A percentile compares a stretch with the other conserved stretches of the same genome.
phyloP scores from a whole-genome alignment of 2,113 vertebrate species.

The Lipophrys pholis region DNA sequence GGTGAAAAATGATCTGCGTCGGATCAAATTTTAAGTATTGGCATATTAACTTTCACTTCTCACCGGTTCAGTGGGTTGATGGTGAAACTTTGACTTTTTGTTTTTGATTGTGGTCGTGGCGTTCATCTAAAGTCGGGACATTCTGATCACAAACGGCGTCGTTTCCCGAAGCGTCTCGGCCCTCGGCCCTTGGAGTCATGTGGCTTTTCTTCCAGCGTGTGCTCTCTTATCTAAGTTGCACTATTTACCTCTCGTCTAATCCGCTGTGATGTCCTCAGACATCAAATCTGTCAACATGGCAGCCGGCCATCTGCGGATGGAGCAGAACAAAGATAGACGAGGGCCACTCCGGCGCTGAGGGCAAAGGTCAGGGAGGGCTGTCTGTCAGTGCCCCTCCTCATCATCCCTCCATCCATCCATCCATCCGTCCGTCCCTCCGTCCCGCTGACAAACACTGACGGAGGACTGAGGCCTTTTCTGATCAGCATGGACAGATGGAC shows the following conservation, averaged over 20 bases:
- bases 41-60: no score
- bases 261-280: conserved; percentile 56
- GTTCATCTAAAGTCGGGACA: conserved; percentile 2
- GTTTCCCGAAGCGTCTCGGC: conserved; percentile 11
- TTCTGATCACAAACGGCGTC: conserved; percentile 19
- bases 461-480: conserved; percentile 84
- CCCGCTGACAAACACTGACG: conserved; percentile 79
- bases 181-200: conserved; percentile 22
- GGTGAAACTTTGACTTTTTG: no score
- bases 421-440: conserved; percentile 33
- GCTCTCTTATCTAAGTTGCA: conserved; percentile 42
- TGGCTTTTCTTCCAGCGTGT: background rate
- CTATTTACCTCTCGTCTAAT: conserved; percentile 53
- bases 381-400: conserved; percentile 74
- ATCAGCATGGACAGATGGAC: conserved; percentile 83
- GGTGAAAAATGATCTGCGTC: no score
- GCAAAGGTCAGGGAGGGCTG: conserved; percentile 79
- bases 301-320: conserved; percentile 41
- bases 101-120: background rate
- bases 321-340: conserved; percentile 62
- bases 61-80: no score
- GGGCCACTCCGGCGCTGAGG: conserved; percentile 65
- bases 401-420: conserved; percentile 19
- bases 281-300: conserved; percentile 62
- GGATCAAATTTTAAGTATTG: no score